Base-by-base conservation (phyloP, 2,113 vertebrate genomes). In the Periophthalmus modestus region DNA sequence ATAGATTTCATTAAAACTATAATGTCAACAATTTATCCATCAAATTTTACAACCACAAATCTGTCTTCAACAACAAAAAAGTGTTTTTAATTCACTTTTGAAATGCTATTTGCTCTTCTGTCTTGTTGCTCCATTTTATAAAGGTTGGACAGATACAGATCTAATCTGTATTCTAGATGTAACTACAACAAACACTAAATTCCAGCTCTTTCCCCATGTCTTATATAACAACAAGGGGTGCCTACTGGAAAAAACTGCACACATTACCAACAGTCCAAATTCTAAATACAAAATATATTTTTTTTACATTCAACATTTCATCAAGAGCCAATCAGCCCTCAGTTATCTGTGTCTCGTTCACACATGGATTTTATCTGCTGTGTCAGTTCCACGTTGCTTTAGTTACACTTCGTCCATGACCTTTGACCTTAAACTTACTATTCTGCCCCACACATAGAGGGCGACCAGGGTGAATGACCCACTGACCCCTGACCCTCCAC, bases 351-450 rank as follows among this genome's bases (percentile, higher is more conserved):
- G 15, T 52, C 52, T 54, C 5, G 18, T 55, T 55, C 43, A 66
- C n/a, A 66, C 36, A 66, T 47, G 43, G 63, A 39, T 43, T 66
- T 21, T 66, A 66, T 43, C 63, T 66, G 34, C 34, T 66, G 36
- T 66, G 11, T 43, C 34, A 46, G 63, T n/a, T 46, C 34, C 39
- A 66, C 23, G 21, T 36, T 2, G 34, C 19, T 46, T 65, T 36
- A 65, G 61, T 65, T 65, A 36, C 33, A 43, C 36, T 33, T 19
- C 3, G 34, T 13, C 62, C 12, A 13, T 48, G 65, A 67, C 39
- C 39, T 67, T 13, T 47, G 65, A 21, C 43, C 65, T 67, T 16
- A 67, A 67, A 48, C 43, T 67, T 67, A 67, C 36, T 21, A 47
- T 24, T 67, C 36, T 23, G 36, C n/a, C 36, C n/a, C 34, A 39